Conservation (phyloP, 2,797 vertebrate genomes). For the Crenuchus spilurus region DNA sequence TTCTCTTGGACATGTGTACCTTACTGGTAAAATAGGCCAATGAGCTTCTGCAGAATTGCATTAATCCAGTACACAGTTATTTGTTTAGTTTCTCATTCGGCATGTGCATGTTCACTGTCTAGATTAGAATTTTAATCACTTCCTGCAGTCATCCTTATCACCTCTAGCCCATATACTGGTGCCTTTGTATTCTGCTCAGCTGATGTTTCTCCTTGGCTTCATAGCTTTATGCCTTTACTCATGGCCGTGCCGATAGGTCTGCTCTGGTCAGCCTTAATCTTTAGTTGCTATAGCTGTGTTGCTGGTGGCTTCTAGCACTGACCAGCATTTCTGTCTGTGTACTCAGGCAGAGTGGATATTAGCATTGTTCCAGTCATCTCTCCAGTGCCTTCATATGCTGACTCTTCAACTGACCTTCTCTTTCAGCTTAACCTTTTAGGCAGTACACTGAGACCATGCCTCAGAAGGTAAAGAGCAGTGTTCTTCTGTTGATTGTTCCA, state of each 20-base stretch:
- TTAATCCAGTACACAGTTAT: neutral
- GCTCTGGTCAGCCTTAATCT: neutral
- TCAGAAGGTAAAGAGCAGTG: neutral
- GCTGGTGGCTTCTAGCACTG: neutral
- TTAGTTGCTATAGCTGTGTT: neutral
- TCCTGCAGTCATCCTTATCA: neutral
- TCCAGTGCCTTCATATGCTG: neutral
- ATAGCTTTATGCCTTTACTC: neutral
- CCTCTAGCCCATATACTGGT: neutral
- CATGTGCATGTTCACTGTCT: neutral
- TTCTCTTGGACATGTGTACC: neutral
- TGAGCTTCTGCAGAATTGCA: neutral
- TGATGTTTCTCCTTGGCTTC: neutral
- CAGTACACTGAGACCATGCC: neutral
- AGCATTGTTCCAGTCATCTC: neutral
- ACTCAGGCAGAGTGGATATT: neutral
- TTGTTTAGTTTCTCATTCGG: neutral
- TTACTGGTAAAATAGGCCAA: neutral
- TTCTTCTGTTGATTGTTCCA: neutral
- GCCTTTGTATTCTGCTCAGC: neutral
- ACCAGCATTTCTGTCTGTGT: too few species aligned
- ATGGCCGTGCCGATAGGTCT: neutral
- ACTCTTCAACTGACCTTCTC: slow-evolving; percentile 2
- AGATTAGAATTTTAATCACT: neutral
- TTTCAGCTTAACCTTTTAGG: neutral